Evolutionary conservation across 2,113 vertebrate genomes (phyloP).

Genomic region (Delphinapterus leucas): DNA sequence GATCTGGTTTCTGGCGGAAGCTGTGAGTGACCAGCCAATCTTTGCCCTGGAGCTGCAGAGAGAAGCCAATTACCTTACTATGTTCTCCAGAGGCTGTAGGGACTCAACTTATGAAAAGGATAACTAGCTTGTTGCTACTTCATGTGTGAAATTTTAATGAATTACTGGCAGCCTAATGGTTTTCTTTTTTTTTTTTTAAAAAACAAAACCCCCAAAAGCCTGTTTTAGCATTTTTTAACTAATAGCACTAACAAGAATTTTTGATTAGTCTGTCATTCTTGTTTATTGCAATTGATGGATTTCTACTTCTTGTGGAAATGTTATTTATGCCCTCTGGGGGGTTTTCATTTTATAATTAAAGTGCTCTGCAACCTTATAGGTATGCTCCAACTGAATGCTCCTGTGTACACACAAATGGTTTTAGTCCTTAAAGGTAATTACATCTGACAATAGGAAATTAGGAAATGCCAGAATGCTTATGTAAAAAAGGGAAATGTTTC

Average conservation of each 20-base stretch:
- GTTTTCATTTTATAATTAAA: conserved; percentile 75
- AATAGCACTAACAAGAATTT: conserved; percentile 60
- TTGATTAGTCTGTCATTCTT: conserved; percentile 53
- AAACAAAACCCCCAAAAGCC: background rate
- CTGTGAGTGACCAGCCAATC: conserved; percentile 52
- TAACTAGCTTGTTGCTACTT: conserved; percentile 71
- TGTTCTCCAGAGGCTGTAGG: conserved; percentile 36
- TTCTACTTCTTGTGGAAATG: conserved; percentile 53
- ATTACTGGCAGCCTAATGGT: conserved; percentile 54
- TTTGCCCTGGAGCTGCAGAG: conserved; percentile 14
- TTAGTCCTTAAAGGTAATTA: conserved; percentile 72
- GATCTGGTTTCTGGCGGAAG: conserved; percentile 35
- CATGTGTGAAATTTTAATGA: conserved; percentile 76
- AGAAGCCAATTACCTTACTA: conserved; percentile 14
- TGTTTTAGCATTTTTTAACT: conserved; percentile 5
- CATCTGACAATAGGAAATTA: conserved; percentile 64
- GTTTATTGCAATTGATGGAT: conserved; percentile 46
- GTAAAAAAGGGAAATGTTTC: conserved; percentile 39
- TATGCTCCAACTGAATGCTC: conserved; percentile 53
- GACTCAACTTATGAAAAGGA: conserved; percentile 45
- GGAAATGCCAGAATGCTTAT: conserved; percentile 66
- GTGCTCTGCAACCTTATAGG: conserved; percentile 54
- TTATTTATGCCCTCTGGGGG: conserved; percentile 50
- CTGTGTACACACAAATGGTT: conserved; percentile 68
- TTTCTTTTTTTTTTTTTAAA: background rate